These are phyloP conservation scores for Gibbula magus DNA, from an alignment of 2,888 invertebrate species.

Conservation along the genomic window DNA sequence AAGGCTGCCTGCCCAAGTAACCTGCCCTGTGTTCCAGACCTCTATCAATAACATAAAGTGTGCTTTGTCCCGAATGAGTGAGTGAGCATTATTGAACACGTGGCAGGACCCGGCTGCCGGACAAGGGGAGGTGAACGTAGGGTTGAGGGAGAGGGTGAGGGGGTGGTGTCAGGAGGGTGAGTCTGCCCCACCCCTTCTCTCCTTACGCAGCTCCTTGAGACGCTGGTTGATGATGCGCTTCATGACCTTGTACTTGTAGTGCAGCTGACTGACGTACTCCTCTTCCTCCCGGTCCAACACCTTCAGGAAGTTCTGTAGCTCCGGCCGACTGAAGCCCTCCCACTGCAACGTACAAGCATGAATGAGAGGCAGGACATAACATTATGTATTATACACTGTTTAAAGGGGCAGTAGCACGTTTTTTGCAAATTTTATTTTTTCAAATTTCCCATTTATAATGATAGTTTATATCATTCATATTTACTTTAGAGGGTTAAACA, in stretches of 20 bases:
- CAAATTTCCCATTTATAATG: too few relatives aligned
- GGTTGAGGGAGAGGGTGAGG: neutral
- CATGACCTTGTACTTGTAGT: constrained; percentile 76
- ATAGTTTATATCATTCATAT: too few relatives aligned
- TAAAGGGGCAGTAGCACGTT: too few relatives aligned
- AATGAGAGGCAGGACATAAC: neutral
- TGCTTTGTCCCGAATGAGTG: too few relatives aligned
- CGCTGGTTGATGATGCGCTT: constrained; percentile 60
- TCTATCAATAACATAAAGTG: too few relatives aligned
- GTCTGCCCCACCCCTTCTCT: constrained; percentile 31
- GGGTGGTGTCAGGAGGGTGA: constrained; percentile 1
- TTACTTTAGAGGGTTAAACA: too few relatives aligned
- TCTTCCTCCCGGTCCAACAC: constrained; percentile 78
- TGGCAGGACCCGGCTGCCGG: too few relatives aligned
- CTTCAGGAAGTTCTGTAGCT: constrained; percentile 78
- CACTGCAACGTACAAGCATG: constrained; percentile 74
- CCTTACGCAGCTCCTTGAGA: constrained; percentile 62
- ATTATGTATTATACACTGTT: too few relatives aligned
- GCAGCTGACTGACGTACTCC: constrained; percentile 77
- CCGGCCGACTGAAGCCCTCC: constrained; percentile 79
- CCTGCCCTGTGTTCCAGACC: neutral
- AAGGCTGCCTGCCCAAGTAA: neutral
- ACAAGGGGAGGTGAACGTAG: neutral
- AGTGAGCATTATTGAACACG: too few relatives aligned
- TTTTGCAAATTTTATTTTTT: too few relatives aligned